phyloP scores from a whole-genome alignment of 2,797 vertebrate genomes.

The Sebastiscus albofasciatus region DNA sequence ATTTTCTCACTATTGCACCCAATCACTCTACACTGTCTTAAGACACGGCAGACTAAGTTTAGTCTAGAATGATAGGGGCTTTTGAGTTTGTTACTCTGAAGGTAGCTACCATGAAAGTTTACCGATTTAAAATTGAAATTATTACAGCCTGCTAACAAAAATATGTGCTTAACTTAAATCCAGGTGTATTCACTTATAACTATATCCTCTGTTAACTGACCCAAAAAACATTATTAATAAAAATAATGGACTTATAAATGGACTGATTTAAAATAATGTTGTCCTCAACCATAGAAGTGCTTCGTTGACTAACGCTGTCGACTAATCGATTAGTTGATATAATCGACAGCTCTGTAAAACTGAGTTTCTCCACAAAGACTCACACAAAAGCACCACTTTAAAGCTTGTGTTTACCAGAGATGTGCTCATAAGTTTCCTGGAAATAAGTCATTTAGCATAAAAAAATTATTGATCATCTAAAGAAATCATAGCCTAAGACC shows the following conservation, averaged over 20 bases:
- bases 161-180: background rate
- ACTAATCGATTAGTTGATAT: too few species aligned
- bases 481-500: background rate
- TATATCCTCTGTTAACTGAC: background rate
- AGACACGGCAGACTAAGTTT: too few species aligned
- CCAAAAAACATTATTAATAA: background rate
- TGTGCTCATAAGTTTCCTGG: background rate
- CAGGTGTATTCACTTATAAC: too few species aligned
- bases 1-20: background rate
- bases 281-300: too few species aligned
- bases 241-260: background rate
- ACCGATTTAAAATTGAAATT: background rate
- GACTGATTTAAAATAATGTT: background rate
- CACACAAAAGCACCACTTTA: background rate
- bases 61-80: background rate
- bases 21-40: background rate
- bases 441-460: too few species aligned
- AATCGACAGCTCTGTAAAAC: too few species aligned
- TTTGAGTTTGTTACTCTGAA: background rate
- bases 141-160: background rate
- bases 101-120: background rate
- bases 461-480: too few species aligned
- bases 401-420: background rate
- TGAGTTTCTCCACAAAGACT: background rate
- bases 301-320: too few species aligned